Percentiles rank a stretch among this genome's conserved stretches.
Conservation (phyloP, 2,888 invertebrate genomes). For the Mimumesa dahlbomi region DNA sequence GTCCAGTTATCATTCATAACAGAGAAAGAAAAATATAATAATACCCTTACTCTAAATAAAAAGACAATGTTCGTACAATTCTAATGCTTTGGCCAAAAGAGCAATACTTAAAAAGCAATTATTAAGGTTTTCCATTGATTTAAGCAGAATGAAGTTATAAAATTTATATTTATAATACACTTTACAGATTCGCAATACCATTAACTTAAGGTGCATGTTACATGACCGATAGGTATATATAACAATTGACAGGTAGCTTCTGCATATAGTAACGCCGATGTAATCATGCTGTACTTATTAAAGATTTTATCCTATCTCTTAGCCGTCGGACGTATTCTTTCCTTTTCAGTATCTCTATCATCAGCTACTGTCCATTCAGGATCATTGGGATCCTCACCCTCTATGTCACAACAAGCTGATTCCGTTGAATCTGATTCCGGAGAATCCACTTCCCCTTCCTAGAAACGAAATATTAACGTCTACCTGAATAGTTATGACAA, state of each 20-base stretch:
- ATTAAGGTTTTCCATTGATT: slow-evolving; percentile 66
- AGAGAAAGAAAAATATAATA: slow-evolving; percentile 59
- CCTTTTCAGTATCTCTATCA: slow-evolving; percentile 79
- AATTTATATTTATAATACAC: slow-evolving; percentile 81
- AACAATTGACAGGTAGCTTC: slow-evolving; percentile 79
- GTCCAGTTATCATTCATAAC: slow-evolving; percentile 49
- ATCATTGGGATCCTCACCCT: slow-evolving; percentile 90
- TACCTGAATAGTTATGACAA: slow-evolving; percentile 42
- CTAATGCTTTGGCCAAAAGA: slow-evolving; percentile 75
- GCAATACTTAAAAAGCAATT: slow-evolving; percentile 65
- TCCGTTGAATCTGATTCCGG: slow-evolving; percentile 81
- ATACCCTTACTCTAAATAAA: slow-evolving; percentile 59
- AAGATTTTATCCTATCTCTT: slow-evolving; percentile 78
- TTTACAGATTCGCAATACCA: slow-evolving; percentile 80
- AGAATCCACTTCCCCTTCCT: slow-evolving; percentile 81
- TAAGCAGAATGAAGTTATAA: slow-evolving; percentile 79
- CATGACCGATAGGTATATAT: slow-evolving; percentile 78
- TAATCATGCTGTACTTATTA: slow-evolving; percentile 67
- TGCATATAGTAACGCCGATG: slow-evolving; percentile 74
- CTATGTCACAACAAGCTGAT: slow-evolving; percentile 84
- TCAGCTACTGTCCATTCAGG: slow-evolving; percentile 88
- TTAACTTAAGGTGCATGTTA: slow-evolving; percentile 80
- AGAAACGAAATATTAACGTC: slow-evolving; percentile 58
- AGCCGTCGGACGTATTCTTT: slow-evolving; percentile 78
- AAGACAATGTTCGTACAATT: slow-evolving; percentile 65